Conservation (phyloP, 53 echinoderm and acorn worm species). For the Actinopyga echinites region DNA sequence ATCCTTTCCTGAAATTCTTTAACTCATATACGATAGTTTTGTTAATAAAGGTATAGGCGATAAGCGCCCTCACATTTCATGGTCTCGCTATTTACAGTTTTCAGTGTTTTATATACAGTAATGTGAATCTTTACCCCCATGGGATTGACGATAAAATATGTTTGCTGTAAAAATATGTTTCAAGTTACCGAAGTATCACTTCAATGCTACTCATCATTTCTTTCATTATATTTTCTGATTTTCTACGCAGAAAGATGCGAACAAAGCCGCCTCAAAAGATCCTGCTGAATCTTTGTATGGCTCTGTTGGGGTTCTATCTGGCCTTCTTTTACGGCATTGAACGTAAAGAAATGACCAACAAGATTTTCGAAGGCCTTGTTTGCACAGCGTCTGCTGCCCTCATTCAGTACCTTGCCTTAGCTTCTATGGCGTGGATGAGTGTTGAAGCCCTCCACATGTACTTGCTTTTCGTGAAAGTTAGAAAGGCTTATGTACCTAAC, state of each 20-base stretch:
- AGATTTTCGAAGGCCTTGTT: neutral
- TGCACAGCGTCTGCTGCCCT: neutral
- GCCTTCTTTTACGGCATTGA: neutral
- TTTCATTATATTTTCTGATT: neutral
- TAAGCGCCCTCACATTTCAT: no score
- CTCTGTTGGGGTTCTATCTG: constrained; percentile 4
- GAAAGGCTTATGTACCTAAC: neutral
- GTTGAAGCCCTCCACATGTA: constrained; percentile 17
- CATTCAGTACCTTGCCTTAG: constrained; percentile 6
- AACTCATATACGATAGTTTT: no score
- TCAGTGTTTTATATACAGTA: no score
- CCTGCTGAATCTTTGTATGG: neutral
- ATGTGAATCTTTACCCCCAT: no score
- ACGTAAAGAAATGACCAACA: constrained; percentile 19
- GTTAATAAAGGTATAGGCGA: no score
- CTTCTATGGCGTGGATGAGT: constrained; percentile 16
- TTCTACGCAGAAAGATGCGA: neutral
- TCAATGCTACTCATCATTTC: neutral
- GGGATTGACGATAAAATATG: no score
- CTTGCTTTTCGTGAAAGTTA: constrained; percentile 12
- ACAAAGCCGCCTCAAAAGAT: constrained; percentile 11
- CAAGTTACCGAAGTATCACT: no score
- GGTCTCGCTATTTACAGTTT: no score
- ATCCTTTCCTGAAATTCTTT: no score
- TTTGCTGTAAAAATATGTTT: no score